Evolutionary conservation across 2,888 invertebrate species (phyloP), one percentile per base, ranked within the genome.

Genomic region (Drosophila rellima): DNA sequence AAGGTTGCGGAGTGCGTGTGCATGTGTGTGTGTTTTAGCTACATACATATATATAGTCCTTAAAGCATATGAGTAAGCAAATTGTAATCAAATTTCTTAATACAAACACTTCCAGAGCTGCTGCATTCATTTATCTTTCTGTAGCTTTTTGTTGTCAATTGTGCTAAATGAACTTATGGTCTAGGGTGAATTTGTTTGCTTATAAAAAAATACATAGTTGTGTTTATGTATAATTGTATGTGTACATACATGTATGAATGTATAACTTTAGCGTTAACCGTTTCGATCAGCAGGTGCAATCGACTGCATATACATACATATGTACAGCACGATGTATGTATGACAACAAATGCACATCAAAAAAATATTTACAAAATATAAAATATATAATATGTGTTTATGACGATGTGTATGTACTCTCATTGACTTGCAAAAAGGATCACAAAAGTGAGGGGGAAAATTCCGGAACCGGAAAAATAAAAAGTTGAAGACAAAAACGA

Each of bases 91-190:
- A 59, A 63, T 62, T 54, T 65, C 55, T 71, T 76, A 71, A 23
- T 57, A 40, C 47, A 60, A 15, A n/a, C 35, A 33, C n/a, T n/a
- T 7, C 4, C 6, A 23, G 13, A 18, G 54, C 26, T 56, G 31
- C 20, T 26, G 51, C 54, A 44, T 45, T 26, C 29, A 56, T 57
- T 35, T 48, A 33, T 33, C 10, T 23, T 40, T 40, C 29, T 51
- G 10, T 60, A 56, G 55, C 31, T 18, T 29, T 54, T 40, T 11
- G 42, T 33, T 54, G 64, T 62, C 62, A 81, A 81, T 81, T 81
- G 80, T 85, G 85, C 81, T 81, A 81, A 79, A 79, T 70, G 62
- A 75, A 62, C 70, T 84, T 72, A 74, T 52, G 6, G 26, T n/a
- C 60, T 61, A 63, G 23, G 37, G 29, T 66, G 45, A 42, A 62